Conservation (phyloP, 2,797 vertebrate species). For the Danio aesculapii region DNA sequence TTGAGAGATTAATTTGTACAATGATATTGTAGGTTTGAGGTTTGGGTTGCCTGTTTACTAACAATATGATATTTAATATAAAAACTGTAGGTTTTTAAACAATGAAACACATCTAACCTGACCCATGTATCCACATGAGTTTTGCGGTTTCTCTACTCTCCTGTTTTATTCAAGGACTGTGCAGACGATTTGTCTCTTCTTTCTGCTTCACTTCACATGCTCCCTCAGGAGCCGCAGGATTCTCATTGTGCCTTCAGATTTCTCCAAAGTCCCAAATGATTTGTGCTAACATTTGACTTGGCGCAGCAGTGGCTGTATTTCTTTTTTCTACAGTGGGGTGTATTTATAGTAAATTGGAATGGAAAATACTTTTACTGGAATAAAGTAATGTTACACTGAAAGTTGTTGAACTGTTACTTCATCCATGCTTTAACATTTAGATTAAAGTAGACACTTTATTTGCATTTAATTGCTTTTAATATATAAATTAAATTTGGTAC, state of each 20-base stretch:
- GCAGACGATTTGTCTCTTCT: background rate
- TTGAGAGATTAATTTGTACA: too few relatives aligned
- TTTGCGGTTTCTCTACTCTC: background rate
- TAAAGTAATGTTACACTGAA: too few relatives aligned
- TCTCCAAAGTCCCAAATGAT: slow-evolving; percentile 18
- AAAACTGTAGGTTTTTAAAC: background rate
- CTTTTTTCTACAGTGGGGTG: background rate
- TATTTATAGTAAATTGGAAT: slow-evolving; percentile 29
- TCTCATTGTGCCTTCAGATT: slow-evolving; percentile 22
- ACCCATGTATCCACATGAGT: background rate
- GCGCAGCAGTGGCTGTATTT: background rate
- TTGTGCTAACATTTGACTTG: slow-evolving; percentile 24
- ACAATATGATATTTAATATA: background rate
- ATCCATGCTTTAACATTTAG: too few relatives aligned
- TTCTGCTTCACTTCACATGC: slow-evolving; percentile 21
- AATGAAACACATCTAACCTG: background rate
- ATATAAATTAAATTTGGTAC: too few relatives aligned
- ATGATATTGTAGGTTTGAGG: background rate
- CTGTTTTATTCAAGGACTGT: slow-evolving; percentile 22
- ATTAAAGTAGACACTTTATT: too few relatives aligned
- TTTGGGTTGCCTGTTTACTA: background rate
- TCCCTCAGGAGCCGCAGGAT: slow-evolving; percentile 13
- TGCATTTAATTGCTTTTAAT: too few relatives aligned
- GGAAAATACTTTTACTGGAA: background rate
- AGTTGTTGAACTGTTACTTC: too few relatives aligned